These are phyloP conservation scores for Taeniopygia guttata DNA, from an alignment of 2,797 vertebrate genomes.

Conservation along the genomic window DNA sequence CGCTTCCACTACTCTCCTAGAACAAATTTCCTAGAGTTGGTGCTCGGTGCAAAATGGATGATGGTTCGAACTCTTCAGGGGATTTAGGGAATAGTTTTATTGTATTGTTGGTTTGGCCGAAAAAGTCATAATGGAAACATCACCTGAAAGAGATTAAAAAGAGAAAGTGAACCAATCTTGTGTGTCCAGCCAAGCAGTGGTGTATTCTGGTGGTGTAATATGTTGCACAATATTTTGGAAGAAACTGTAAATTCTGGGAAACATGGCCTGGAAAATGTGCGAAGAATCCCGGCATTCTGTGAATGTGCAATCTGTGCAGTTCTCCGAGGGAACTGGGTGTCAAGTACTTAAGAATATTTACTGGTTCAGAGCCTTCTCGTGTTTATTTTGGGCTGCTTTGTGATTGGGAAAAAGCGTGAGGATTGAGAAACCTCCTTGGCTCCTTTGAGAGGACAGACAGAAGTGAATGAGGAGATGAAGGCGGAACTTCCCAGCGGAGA, in stretches of 20 bases:
- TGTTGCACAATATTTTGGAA: slow-evolving; percentile 45
- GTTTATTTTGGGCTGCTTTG: slow-evolving; percentile 56
- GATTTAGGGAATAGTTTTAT: slow-evolving; percentile 45
- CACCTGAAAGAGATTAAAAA: slow-evolving; percentile 23
- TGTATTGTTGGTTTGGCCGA: slow-evolving; percentile 31
- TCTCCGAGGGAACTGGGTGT: neutral
- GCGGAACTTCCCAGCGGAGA: neutral
- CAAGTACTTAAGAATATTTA: neutral
- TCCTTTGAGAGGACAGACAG: neutral
- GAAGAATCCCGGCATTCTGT: slow-evolving; percentile 25
- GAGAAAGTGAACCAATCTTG: slow-evolving; percentile 12
- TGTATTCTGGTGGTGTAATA: slow-evolving; percentile 23
- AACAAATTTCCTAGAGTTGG: slow-evolving; percentile 37
- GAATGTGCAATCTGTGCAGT: slow-evolving; percentile 1
- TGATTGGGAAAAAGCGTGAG: neutral
- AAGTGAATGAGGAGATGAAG: neutral
- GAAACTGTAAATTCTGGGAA: slow-evolving; percentile 57
- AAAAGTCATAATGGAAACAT: neutral
- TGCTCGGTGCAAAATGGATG: slow-evolving; percentile 52
- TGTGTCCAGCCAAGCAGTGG: slow-evolving; percentile 37
- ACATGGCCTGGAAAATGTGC: slow-evolving; percentile 58
- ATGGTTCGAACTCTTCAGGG: slow-evolving; percentile 43
- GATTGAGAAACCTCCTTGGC: neutral
- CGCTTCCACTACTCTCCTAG: neutral
- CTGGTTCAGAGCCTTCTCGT: slow-evolving; percentile 17